These are phyloP conservation scores for Meandrusa payeni DNA, from an alignment of 2,888 invertebrate species.

Conservation along the genomic window DNA sequence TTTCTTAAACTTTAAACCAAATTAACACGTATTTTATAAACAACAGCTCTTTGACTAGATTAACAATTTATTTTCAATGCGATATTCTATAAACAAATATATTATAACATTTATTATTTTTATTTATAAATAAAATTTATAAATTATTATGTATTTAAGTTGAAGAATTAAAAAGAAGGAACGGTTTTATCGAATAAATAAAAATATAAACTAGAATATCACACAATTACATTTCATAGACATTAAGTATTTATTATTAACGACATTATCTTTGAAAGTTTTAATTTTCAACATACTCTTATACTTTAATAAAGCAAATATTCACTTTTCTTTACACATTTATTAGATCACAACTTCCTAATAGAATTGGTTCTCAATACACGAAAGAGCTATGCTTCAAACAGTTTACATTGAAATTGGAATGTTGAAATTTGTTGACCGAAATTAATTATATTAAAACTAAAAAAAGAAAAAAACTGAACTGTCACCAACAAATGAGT, in stretches of 20 bases:
- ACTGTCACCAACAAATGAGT: too few species aligned
- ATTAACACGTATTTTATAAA: slow-evolving; percentile 63
- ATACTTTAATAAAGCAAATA: slow-evolving; percentile 12
- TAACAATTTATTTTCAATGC: slow-evolving; percentile 50
- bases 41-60: slow-evolving; percentile 72
- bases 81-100: slow-evolving; percentile 8
- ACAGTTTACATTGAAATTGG: slow-evolving; percentile 14
- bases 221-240: slow-evolving; percentile 47
- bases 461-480: too few species aligned
- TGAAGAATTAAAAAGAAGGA: not conserved
- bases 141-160: not conserved
- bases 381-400: slow-evolving; percentile 9
- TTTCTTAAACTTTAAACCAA: slow-evolving; percentile 41
- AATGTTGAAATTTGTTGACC: too few species aligned
- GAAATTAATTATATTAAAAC: too few species aligned
- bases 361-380: not conserved
- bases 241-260: slow-evolving; percentile 66
- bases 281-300: slow-evolving; percentile 29
- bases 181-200: not conserved
- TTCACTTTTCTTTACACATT: slow-evolving; percentile 11
- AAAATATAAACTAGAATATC: slow-evolving; percentile 4
- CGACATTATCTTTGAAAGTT: slow-evolving; percentile 42
- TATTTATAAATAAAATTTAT: not conserved
- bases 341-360: not conserved
- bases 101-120: not conserved